Evolutionary conservation across 2,888 invertebrate genomes (phyloP), one percentile per base, ranked within the genome.

Genomic region (Steromphala cineraria): DNA sequence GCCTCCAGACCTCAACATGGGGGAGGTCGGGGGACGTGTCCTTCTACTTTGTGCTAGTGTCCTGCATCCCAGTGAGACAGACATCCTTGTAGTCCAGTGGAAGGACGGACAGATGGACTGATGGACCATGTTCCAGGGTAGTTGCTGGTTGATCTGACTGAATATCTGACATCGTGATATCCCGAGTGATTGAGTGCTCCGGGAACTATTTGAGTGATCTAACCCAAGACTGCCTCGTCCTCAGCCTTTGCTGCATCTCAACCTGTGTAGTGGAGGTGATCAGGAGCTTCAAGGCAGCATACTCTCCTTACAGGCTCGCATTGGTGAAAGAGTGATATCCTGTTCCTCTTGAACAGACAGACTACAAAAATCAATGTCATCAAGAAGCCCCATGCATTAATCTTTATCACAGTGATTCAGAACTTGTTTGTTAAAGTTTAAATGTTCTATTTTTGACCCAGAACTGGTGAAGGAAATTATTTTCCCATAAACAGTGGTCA

Each of bases 171-270:
- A 36, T 13, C 19, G 36, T 36, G 40, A 71, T 31, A 36, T 36
- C 71, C 67, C 31, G 31, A 71, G 71, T 36, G n/a, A n/a, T n/a
- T n/a, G 71, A 71, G 40, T 71, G 36, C 71, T 62, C 8, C 56
- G 56, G 24, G 62, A 24, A 62, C 4, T 13, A 1, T 46, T 46
- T 46, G 62, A 62, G 62, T 46, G 46, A 46, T 46, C 46, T 46
- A 46, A 46, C 10, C 46, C 46, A 5, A 46, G 46, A 46, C 46
- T 46, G 46, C 46, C 46, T 46, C 46, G 46, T 46, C 46, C 13
- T 46, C 46, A 13, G 46, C 46, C 46, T 46, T 46, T 46, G 46
- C 46, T 46, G 46, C 46, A 46, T 46, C 46, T 46, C 46, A 46
- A 13, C 46, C 10, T 46, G 46, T 46, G 46, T 46, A 46, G 46